These are phyloP conservation scores for Gavialis gangeticus DNA, from an alignment of 2,113 vertebrate species.

Conservation along the genomic window DNA sequence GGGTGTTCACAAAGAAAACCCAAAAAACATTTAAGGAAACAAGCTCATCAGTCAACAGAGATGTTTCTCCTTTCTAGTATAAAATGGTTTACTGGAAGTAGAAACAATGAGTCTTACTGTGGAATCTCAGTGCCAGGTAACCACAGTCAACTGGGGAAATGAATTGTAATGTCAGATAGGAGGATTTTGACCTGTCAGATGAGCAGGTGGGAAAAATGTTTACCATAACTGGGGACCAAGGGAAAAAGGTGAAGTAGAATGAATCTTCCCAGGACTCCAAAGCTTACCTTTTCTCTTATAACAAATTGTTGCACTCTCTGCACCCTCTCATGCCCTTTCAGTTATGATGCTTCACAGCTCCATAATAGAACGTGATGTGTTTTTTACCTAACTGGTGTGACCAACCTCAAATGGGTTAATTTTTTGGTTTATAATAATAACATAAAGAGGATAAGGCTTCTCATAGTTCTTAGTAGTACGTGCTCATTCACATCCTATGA, in stretches of 20 bases:
- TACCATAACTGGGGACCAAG: neutral
- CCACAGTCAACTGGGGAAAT: neutral
- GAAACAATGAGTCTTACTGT: neutral
- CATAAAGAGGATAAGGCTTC: neutral
- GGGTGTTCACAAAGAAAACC: neutral
- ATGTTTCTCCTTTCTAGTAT: neutral
- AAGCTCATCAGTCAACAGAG: neutral
- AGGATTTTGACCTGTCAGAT: neutral
- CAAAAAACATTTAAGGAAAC: neutral
- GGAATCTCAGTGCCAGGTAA: neutral
- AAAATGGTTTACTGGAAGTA: neutral
- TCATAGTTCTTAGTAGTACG: neutral
- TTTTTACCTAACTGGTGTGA: neutral
- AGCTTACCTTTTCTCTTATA: neutral
- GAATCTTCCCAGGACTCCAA: neutral
- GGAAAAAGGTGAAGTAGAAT: neutral
- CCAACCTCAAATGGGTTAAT: neutral
- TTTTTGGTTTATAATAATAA: neutral
- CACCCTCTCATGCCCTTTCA: too few species aligned
- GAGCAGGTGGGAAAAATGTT: neutral
- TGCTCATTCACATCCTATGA: neutral
- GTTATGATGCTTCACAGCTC: neutral
- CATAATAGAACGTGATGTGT: neutral
- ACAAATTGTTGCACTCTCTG: neutral
- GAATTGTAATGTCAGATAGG: neutral